phyloP scores from a whole-genome alignment of 2,888 invertebrate genomes.

The Pyralis farinalis region DNA sequence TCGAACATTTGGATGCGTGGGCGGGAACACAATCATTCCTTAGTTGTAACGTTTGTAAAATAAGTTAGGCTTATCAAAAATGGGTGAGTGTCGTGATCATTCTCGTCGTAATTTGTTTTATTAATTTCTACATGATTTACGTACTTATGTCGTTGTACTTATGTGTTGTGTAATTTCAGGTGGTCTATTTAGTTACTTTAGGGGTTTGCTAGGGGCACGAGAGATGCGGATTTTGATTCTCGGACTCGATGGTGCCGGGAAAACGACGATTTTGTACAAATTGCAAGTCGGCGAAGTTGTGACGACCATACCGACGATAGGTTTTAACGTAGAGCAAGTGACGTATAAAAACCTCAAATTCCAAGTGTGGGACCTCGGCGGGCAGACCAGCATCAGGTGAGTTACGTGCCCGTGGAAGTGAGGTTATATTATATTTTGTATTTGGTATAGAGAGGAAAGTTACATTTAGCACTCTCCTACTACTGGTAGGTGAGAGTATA shows the following conservation, averaged over 20 bases:
- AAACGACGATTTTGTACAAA: constrained; percentile 98
- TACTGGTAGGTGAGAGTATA: too few relatives aligned
- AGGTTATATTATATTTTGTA: constrained; percentile 29
- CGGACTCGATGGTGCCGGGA: constrained; percentile 99
- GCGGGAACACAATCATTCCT: constrained; percentile 41
- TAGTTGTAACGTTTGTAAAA: constrained; percentile 55
- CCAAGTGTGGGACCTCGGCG: constrained; percentile 99
- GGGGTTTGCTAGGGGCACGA: constrained; percentile 95
- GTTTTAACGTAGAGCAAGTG: constrained; percentile 99
- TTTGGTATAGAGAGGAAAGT: too few relatives aligned
- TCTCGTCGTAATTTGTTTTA: constrained; percentile 27
- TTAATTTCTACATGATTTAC: constrained; percentile 12
- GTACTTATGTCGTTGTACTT: too few relatives aligned
- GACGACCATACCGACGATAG: constrained; percentile 99
- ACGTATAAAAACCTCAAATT: constrained; percentile 99
- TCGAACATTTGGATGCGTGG: constrained; percentile 32
- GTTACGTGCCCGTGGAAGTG: constrained; percentile 15
- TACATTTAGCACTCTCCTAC: too few relatives aligned
- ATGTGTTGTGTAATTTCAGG: constrained; percentile 81
- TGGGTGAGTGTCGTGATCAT: constrained; percentile 52
- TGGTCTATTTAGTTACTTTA: constrained; percentile 97
- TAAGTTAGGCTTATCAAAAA: constrained; percentile 61
- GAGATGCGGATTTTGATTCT: constrained; percentile 99
- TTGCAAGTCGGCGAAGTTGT: constrained; percentile 99
- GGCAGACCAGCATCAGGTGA: constrained; percentile 98